phyloP scores from a whole-genome alignment of 1,140 invertebrate genomes.

The Drosophila dunni region DNA sequence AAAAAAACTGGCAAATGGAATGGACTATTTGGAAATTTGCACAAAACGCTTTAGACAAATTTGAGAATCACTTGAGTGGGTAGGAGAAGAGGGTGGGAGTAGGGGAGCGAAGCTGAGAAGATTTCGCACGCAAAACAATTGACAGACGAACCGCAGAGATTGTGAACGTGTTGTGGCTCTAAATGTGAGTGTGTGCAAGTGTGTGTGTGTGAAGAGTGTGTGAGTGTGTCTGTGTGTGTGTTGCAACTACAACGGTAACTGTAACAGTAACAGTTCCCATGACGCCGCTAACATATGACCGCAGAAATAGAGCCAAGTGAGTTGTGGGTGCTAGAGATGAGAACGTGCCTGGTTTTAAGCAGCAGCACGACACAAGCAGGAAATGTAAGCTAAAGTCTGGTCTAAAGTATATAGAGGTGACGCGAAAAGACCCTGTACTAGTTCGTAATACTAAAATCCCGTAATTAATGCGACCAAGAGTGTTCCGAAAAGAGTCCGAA shows the following conservation, averaged over 20 bases:
- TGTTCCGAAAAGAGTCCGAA: too few relatives aligned
- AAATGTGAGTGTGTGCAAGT: conserved; percentile 16
- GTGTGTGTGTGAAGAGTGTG: background rate
- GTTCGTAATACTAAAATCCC: too few relatives aligned
- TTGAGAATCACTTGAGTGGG: conserved; percentile 67
- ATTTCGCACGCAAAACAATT: conserved; percentile 79
- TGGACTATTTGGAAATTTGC: conserved; percentile 53
- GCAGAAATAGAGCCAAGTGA: conserved; percentile 31
- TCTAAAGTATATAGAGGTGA: too few relatives aligned
- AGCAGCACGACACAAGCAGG: too few relatives aligned
- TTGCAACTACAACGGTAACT: conserved; percentile 78
- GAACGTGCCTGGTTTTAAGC: too few relatives aligned
- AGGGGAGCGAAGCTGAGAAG: conserved; percentile 23
- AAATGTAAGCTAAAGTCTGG: too few relatives aligned
- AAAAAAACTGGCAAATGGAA: conserved; percentile 1
- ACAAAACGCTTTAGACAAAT: conserved; percentile 79
- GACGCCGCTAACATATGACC: conserved; percentile 61
- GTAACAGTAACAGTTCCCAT: conserved; percentile 82
- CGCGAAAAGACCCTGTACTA: too few relatives aligned
- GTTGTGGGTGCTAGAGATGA: too few relatives aligned
- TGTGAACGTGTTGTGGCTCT: conserved; percentile 7
- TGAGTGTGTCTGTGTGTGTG: conserved; percentile 24
- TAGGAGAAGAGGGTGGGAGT: background rate
- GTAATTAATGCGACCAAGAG: too few relatives aligned
- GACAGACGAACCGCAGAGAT: conserved; percentile 73